phyloP scores from a whole-genome alignment of 2,888 invertebrate species.

The Agriopis aurantiaria region DNA sequence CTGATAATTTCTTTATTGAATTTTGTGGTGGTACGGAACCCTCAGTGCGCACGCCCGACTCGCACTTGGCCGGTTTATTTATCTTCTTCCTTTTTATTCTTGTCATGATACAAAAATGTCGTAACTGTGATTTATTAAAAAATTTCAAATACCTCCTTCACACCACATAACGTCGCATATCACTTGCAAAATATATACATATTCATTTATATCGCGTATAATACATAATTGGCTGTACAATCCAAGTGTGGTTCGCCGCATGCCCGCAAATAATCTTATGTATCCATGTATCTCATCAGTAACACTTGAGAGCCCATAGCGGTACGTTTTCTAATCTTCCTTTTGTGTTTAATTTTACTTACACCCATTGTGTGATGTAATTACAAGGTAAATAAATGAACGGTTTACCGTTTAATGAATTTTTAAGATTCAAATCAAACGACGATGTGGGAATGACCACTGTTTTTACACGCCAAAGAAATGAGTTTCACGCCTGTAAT shows the following conservation, averaged over 20 bases:
- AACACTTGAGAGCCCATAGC: constrained; percentile 32
- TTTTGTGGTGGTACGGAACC: too few species aligned
- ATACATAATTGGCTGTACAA: constrained; percentile 14
- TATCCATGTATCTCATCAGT: constrained; percentile 35
- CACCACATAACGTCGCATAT: too few species aligned
- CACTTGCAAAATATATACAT: background rate
- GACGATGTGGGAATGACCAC: constrained; percentile 1
- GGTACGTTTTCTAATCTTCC: constrained; percentile 34
- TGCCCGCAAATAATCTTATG: constrained; percentile 38
- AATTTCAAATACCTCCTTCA: too few species aligned
- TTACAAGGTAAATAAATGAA: constrained; percentile 36
- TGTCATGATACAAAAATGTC: too few species aligned
- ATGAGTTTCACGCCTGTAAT: background rate
- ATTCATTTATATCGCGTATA: background rate
- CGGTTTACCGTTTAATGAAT: constrained; percentile 27
- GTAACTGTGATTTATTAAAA: too few species aligned
- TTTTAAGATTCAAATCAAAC: constrained; percentile 10
- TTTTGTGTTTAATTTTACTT: constrained; percentile 32
- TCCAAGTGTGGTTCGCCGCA: constrained; percentile 28
- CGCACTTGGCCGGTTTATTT: too few species aligned
- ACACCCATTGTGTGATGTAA: constrained; percentile 34
- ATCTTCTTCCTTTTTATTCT: too few species aligned
- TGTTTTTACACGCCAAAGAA: background rate
- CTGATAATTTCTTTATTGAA: too few species aligned
- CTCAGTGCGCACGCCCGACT: too few species aligned